Percentiles rank a stretch among this genome's conserved stretches.
phyloP scores from a whole-genome alignment of 2,888 invertebrate species.

The Gari tellinella region DNA sequence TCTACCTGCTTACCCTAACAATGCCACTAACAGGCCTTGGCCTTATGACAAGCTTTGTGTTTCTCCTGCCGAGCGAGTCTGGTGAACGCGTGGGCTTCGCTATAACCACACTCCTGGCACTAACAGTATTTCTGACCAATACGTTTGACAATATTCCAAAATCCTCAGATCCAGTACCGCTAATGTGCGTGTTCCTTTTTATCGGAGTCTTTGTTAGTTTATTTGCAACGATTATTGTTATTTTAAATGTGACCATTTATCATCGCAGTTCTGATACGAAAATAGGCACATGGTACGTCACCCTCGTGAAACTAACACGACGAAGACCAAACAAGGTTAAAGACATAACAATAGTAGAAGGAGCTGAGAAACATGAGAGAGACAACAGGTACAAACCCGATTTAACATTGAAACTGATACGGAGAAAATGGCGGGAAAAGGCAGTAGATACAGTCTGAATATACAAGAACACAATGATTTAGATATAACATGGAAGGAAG shows the following conservation, averaged over 20 bases:
- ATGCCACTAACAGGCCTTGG: constrained; percentile 6
- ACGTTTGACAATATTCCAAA: constrained; percentile 14
- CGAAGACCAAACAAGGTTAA: neutral
- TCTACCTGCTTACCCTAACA: constrained; percentile 5
- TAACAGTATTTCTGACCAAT: too few relatives aligned
- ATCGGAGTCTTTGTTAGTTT: neutral
- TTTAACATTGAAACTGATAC: too few relatives aligned
- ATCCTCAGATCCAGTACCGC: constrained; percentile 10
- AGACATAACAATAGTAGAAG: neutral
- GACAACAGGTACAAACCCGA: neutral
- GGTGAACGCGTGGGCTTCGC: too few relatives aligned
- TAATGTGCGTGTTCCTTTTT: too few relatives aligned
- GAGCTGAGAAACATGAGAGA: neutral
- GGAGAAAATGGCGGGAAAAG: neutral
- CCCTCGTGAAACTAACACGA: neutral
- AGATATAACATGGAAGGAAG: constrained; percentile 14
- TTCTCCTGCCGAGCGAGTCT: too few relatives aligned
- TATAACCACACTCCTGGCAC: too few relatives aligned
- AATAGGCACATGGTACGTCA: neutral
- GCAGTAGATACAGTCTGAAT: neutral
- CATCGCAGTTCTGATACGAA: neutral
- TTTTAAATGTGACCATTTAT: constrained; percentile 11
- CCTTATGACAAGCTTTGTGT: constrained; percentile 7
- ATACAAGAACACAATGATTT: neutral
- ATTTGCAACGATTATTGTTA: neutral